Conservation (phyloP, 92 coral and sea anemone species). For the Parazoanthus darwini region DNA sequence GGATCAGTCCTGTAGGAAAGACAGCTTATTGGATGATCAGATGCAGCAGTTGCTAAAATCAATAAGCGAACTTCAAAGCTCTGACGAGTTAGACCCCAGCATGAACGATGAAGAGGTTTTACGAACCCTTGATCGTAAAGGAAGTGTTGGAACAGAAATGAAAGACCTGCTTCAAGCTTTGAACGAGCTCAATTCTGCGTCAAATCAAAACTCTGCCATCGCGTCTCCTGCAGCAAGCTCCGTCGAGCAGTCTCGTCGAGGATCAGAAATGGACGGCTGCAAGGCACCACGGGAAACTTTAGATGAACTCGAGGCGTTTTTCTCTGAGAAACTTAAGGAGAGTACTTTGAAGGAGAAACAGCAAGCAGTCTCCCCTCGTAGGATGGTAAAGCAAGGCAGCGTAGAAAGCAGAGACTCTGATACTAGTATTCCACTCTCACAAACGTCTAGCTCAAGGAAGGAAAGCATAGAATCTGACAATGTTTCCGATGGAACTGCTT, state of each 20-base stretch:
- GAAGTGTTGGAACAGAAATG: constrained; percentile 63
- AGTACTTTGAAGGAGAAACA: constrained; percentile 44
- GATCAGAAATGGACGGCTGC: neutral
- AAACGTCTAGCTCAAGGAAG: constrained; percentile 44
- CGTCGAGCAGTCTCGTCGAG: constrained; percentile 45
- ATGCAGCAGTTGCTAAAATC: constrained; percentile 63
- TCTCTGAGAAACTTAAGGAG: constrained; percentile 70
- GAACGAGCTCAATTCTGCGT: constrained; percentile 42
- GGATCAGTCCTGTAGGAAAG: neutral
- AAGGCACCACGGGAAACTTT: constrained; percentile 58
- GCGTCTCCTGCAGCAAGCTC: constrained; percentile 46
- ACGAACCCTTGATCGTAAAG: constrained; percentile 52
- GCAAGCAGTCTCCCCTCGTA: constrained; percentile 47
- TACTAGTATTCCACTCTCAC: constrained; percentile 33
- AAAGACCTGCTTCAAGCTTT: constrained; percentile 50
- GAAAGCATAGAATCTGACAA: constrained; percentile 44
- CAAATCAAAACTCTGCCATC: constrained; percentile 12
- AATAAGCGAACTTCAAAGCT: constrained; percentile 53
- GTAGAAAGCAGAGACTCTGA: constrained; percentile 59
- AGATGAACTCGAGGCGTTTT: constrained; percentile 79
- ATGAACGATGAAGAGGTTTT: constrained; percentile 41
- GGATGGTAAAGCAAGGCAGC: constrained; percentile 41
- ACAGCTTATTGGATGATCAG: constrained; percentile 42
- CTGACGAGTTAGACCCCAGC: constrained; percentile 29
- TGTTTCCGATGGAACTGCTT: constrained; percentile 40